Conservation (phyloP, 2,797 vertebrate species). For the Anableps anableps region DNA sequence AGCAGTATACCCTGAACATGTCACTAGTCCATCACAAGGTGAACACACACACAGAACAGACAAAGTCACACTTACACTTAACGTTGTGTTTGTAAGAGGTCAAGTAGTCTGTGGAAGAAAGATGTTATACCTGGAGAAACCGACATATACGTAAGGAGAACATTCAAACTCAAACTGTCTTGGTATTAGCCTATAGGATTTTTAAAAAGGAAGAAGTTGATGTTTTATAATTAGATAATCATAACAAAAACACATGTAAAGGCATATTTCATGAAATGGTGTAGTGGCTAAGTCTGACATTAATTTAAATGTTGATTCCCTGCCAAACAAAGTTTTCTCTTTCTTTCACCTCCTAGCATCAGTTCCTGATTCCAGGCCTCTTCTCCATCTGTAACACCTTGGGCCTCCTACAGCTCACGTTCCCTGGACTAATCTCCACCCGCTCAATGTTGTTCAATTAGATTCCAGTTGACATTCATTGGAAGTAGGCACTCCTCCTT, state of each 20-base stretch:
- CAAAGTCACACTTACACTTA: neutral
- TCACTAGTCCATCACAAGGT: neutral
- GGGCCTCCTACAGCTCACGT: constrained; percentile 58
- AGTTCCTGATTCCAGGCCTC: constrained; percentile 24
- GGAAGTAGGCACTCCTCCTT: constrained; percentile 81
- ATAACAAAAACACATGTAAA: neutral
- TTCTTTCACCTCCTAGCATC: constrained; percentile 37
- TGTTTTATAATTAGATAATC: neutral
- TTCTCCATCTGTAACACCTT: constrained; percentile 31
- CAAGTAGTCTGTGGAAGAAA: neutral
- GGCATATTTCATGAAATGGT: neutral
- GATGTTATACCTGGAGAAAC: neutral
- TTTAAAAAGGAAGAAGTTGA: neutral
- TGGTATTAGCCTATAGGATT: neutral
- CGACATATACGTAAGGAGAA: neutral
- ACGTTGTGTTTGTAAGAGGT: neutral
- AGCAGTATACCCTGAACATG: constrained; percentile 5
- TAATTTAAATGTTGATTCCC: neutral
- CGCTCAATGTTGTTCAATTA: constrained; percentile 87
- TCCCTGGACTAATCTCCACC: constrained; percentile 83
- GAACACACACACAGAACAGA: neutral
- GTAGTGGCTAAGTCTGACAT: neutral
- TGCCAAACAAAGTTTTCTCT: constrained; percentile 36
- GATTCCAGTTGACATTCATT: constrained; percentile 88
- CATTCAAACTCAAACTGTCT: neutral